Conservation (phyloP, 2,888 invertebrate species). For the Habrosyne pyritoides region DNA sequence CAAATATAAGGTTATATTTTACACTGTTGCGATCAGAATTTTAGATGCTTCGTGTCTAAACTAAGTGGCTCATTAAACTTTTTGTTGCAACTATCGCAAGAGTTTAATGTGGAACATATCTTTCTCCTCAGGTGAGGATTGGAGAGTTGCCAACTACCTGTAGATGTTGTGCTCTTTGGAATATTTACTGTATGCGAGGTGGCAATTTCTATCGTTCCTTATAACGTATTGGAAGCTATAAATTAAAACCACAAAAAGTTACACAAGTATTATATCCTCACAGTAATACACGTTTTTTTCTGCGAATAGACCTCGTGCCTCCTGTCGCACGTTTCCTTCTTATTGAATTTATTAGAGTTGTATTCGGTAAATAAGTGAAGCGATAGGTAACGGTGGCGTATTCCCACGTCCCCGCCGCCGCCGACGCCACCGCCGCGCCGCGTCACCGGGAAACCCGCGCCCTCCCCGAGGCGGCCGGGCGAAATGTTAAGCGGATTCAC, state of each 20-base stretch:
- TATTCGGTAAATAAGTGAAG: slow-evolving; percentile 69
- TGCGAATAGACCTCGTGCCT: slow-evolving; percentile 40
- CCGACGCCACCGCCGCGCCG: slow-evolving; percentile 46
- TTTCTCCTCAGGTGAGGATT: slow-evolving; percentile 64
- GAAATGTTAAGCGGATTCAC: slow-evolving; percentile 64
- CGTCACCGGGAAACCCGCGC: slow-evolving; percentile 66
- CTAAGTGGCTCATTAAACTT: slow-evolving; percentile 53
- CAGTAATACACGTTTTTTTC: slow-evolving; percentile 41
- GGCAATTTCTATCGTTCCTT: slow-evolving; percentile 43
- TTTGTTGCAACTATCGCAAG: slow-evolving; percentile 47
- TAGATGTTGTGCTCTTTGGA: slow-evolving; percentile 60
- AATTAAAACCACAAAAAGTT: slow-evolving; percentile 40
- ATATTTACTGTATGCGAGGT: slow-evolving; percentile 56
- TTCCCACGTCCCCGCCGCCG: slow-evolving; percentile 41
- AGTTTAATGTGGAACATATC: slow-evolving; percentile 62
- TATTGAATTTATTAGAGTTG: slow-evolving; percentile 76
- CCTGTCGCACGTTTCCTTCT: slow-evolving; percentile 66
- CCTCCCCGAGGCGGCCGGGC: slow-evolving; percentile 49
- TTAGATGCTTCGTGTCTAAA: slow-evolving; percentile 20
- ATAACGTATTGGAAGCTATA: slow-evolving; percentile 49
- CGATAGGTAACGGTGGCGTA: slow-evolving; percentile 59
- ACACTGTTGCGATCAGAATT: slow-evolving; percentile 33
- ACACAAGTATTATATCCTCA: slow-evolving; percentile 30
- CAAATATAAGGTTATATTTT: slow-evolving; percentile 41
- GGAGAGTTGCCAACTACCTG: slow-evolving; percentile 80